Evolutionary conservation across 2,888 invertebrate species (phyloP), one percentile per base, ranked within the genome.

Genomic region (Isoperla grammatica): DNA sequence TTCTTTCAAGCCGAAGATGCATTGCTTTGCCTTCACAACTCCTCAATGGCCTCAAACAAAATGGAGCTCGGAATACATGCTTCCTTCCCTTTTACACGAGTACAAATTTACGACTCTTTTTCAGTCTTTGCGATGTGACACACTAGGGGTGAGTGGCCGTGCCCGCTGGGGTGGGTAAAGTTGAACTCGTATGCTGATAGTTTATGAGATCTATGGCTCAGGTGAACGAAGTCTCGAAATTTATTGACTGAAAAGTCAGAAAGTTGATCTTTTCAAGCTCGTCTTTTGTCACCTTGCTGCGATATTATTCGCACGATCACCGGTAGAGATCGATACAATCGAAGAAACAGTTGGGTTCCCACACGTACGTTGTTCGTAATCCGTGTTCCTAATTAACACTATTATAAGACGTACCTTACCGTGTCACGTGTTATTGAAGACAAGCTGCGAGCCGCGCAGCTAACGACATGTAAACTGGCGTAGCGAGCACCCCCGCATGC

Each of bases 101-200:
- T 56, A 55, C 56, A 57, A 61, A 63, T 63, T 63, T 63, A 63
- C 60, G 63, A 61, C 61, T 61, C 53, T 59, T 61, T 63, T 60
- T 55, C 57, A 49, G 50, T 48, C 50, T 53, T 56, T 59, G 29
- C 35, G 46, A 17, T 22, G 23, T 40, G 56, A 49, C 48, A 49
- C 20, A 23, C 19, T 23, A 53, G 53, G 39, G 53, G 39, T 37
- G 53, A 53, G 53, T 19, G 37, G 39, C 12, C 19, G 37, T 53
- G 53, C 37, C 37, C 19, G 20, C 39, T 37, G 20, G 39, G 39
- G 29, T 29, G 29, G 8, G 29, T 29, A 8, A 53, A 53, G 53
- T 53, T 20, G 53, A 39, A 53, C 53, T 50, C 29, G 49, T 50
- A 37, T 53, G 39, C 53, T 49, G 49, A 49, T 49, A 49, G 49